Conservation (phyloP, 2,797 vertebrate genomes). For the Myripristis murdjan region DNA sequence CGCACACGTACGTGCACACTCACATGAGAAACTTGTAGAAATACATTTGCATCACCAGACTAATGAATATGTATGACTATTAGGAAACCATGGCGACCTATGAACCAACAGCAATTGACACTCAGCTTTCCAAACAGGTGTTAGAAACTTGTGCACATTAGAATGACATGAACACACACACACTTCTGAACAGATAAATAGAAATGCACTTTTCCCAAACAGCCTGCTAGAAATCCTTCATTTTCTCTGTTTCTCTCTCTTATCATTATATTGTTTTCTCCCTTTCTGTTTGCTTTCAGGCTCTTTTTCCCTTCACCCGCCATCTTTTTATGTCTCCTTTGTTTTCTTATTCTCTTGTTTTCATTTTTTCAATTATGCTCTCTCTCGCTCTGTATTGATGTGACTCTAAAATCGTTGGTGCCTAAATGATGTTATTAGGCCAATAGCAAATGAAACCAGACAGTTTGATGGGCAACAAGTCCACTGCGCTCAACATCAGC, state of each 20-base stretch:
- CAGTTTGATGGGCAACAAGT: constrained; percentile 57
- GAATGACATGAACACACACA: constrained; percentile 11
- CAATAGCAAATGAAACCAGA: constrained; percentile 39
- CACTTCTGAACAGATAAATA: constrained; percentile 14
- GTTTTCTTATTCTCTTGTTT: constrained; percentile 31
- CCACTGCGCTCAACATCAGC: constrained; percentile 43
- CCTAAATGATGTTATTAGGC: constrained; percentile 49
- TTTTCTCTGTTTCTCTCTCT: too few relatives aligned
- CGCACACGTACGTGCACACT: constrained; percentile 10
- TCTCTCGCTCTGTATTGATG: constrained; percentile 43
- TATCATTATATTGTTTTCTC: background rate
- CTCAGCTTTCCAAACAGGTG: constrained; percentile 36
- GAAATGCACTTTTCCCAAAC: background rate
- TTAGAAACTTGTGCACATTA: constrained; percentile 33
- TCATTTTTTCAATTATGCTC: constrained; percentile 34
- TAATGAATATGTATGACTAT: constrained; percentile 66
- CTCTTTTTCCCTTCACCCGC: background rate
- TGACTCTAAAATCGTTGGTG: constrained; percentile 51
- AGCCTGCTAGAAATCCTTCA: background rate
- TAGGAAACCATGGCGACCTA: constrained; percentile 41
- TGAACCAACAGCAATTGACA: background rate
- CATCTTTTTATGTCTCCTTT: background rate
- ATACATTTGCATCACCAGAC: constrained; percentile 62
- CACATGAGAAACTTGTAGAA: constrained; percentile 33
- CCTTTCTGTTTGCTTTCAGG: background rate